These are phyloP conservation scores for Ypsolopha scabrella DNA, from an alignment of 2,888 invertebrate species.

Conservation along the genomic window DNA sequence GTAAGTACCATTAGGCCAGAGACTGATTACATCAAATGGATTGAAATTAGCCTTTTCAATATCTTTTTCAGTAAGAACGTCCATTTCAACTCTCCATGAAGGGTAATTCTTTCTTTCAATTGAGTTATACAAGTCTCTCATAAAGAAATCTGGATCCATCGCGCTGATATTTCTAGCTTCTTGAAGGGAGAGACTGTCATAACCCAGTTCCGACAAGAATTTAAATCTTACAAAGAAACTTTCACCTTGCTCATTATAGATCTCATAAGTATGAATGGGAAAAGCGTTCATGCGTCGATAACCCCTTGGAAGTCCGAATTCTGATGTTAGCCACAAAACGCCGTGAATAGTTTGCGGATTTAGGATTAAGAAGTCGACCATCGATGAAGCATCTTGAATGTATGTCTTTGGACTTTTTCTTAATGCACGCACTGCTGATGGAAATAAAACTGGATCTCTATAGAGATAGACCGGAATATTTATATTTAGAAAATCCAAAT, in stretches of 20 bases:
- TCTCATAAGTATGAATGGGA: slow-evolving; percentile 49
- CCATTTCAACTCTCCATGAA: slow-evolving; percentile 41
- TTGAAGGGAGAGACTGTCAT: slow-evolving; percentile 35
- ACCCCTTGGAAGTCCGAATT: slow-evolving; percentile 66
- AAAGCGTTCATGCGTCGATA: slow-evolving; percentile 67
- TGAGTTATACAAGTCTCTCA: slow-evolving; percentile 36
- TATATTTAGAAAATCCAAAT: slow-evolving; percentile 38
- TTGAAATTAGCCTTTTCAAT: slow-evolving; percentile 29
- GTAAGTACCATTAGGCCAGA: slow-evolving; percentile 47
- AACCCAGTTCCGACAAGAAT: slow-evolving; percentile 43
- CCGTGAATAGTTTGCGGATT: slow-evolving; percentile 59
- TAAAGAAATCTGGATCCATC: slow-evolving; percentile 36
- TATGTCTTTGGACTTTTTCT: slow-evolving; percentile 69
- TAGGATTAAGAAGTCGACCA: slow-evolving; percentile 63
- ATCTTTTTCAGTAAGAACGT: slow-evolving; percentile 30
- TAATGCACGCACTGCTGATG: slow-evolving; percentile 62
- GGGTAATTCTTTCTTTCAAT: slow-evolving; percentile 38
- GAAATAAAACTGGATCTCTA: slow-evolving; percentile 64
- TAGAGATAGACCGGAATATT: slow-evolving; percentile 69
- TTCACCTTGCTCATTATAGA: slow-evolving; percentile 48
- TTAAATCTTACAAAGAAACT: slow-evolving; percentile 42
- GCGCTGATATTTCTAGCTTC: slow-evolving; percentile 24
- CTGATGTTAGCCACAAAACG: slow-evolving; percentile 49
- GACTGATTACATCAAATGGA: slow-evolving; percentile 39
- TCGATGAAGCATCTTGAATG: slow-evolving; percentile 26